Percentiles rank a stretch among this genome's conserved stretches.
Evolutionary conservation across 2,113 vertebrate species (phyloP).

Genomic region (Nothoprocta perdicaria): DNA sequence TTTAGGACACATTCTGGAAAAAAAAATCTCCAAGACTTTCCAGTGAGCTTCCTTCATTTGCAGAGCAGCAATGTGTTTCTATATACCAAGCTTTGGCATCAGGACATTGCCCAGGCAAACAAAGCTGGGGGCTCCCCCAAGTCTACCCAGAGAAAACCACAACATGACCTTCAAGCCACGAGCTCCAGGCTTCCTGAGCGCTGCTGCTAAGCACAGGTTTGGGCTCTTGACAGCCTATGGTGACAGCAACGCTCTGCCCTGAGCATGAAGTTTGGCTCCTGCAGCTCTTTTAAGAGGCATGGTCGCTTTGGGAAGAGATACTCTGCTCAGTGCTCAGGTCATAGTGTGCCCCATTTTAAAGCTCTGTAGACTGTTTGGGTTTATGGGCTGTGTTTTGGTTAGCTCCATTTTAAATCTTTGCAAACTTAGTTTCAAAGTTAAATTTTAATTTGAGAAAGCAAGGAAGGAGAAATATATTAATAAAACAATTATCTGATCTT

Average conservation of each 20-base stretch:
- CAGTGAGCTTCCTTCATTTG: background rate
- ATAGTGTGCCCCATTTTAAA: background rate
- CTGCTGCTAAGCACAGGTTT: background rate
- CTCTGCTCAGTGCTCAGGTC: background rate
- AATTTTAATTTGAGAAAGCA: background rate
- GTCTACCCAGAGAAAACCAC: background rate
- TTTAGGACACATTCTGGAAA: conserved; percentile 43
- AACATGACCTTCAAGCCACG: background rate
- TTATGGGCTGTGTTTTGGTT: background rate
- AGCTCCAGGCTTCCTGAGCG: background rate
- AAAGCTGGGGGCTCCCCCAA: background rate
- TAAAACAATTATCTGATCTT: background rate
- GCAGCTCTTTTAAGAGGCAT: background rate
- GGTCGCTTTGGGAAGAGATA: background rate
- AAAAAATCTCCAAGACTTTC: conserved; percentile 13
- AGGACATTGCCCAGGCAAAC: background rate
- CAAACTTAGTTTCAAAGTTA: background rate
- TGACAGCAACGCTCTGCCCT: background rate
- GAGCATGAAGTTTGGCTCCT: background rate
- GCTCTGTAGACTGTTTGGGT: background rate
- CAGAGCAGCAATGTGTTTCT: conserved; percentile 43
- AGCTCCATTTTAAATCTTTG: background rate
- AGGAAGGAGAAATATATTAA: background rate
- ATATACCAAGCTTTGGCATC: background rate
- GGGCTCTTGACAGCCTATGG: background rate